A percentile compares a stretch with the other conserved stretches of the same genome.
phyloP scores from a whole-genome alignment of 2,797 vertebrate genomes.

The Novumbra hubbsi region DNA sequence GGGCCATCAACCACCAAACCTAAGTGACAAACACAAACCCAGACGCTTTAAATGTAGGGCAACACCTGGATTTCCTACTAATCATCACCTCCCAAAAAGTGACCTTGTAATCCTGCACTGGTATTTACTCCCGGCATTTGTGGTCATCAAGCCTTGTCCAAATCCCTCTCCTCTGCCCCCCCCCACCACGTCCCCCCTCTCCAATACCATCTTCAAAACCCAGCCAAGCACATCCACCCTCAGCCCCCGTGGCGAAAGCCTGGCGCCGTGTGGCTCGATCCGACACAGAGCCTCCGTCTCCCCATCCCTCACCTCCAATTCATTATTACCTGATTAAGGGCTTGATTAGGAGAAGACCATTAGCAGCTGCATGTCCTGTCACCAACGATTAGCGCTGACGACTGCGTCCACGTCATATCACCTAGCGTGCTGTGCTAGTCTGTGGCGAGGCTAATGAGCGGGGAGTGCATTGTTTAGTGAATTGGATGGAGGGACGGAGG shows the following conservation, averaged over 20 bases:
- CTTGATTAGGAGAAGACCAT: conserved; percentile 82
- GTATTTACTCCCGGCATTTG: conserved; percentile 23
- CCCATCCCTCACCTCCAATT: conserved; percentile 74
- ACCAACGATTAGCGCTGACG: conserved; percentile 76
- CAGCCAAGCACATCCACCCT: conserved; percentile 54
- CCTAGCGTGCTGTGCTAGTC: conserved; percentile 60
- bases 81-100: conserved; percentile 23
- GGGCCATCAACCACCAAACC: no score
- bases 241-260: conserved; percentile 50
- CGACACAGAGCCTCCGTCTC: conserved; percentile 14
- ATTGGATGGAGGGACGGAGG: conserved; percentile 46
- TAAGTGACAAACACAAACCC: not conserved
- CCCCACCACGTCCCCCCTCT: not conserved
- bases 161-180: not conserved
- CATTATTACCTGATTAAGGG: conserved; percentile 82
- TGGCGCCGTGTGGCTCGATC: conserved; percentile 35
- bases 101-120: conserved; percentile 20
- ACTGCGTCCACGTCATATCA: conserved; percentile 70
- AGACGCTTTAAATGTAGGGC: not conserved
- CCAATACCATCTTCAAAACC: conserved; percentile 8
- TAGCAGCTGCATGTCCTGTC: conserved; percentile 83
- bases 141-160: conserved; percentile 22
- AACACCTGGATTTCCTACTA: conserved; percentile 7
- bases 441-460: conserved; percentile 54
- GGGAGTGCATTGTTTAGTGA: conserved; percentile 69